Base-by-base conservation (phyloP, 1,140 invertebrate genomes). In the Tyrophagus putrescentiae region DNA sequence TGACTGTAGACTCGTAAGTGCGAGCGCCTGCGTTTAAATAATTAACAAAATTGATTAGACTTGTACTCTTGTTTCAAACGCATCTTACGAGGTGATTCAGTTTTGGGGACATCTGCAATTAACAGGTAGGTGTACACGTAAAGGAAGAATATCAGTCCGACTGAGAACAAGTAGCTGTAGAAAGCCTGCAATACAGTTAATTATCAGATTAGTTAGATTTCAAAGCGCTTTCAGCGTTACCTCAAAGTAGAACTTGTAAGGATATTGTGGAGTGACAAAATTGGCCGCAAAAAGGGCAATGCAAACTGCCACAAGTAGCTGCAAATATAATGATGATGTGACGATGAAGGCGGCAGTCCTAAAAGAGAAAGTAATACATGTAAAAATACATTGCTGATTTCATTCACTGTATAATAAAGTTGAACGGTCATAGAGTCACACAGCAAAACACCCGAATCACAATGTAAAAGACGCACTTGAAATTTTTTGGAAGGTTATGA, bases 121-220 rank as follows among this genome's bases (percentile, higher is more conserved):
- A 97, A 80, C 60, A 98, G 78, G 78, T 94, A 96, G 74, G 88
- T 87, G 78, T 95, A 95, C 45, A 95, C 88, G 75, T 96, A 97
- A 64, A 94, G 76, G 65, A 97, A 80, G 77, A 96, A 97, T 62
- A 94, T 74, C 70, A 97, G 90, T 74, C 89, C 94, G 73, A 84
- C 82, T 65, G 86, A 84, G 74, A 96, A 97, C 44, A 98, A 79
- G 74, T 94, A 98, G 44, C 93, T 89, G 77, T 95, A 97, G 77
- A 96, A 95, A 61, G 85, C 87, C 82, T 98, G 76, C 39, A 57
- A 36, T 29, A 41, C 21, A 16, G 28, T 62, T 39, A 61, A 1
- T 21, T 1, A 61, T 39, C 13, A 29, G n/a, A 60, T 60, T 32
- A 36, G 5, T 21, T 28, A 23, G 16, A 60, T 4, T 7, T 9